These are phyloP conservation scores for Urocynchramus pylzowi DNA, from an alignment of 2,113 vertebrate genomes.

Conservation along the genomic window DNA sequence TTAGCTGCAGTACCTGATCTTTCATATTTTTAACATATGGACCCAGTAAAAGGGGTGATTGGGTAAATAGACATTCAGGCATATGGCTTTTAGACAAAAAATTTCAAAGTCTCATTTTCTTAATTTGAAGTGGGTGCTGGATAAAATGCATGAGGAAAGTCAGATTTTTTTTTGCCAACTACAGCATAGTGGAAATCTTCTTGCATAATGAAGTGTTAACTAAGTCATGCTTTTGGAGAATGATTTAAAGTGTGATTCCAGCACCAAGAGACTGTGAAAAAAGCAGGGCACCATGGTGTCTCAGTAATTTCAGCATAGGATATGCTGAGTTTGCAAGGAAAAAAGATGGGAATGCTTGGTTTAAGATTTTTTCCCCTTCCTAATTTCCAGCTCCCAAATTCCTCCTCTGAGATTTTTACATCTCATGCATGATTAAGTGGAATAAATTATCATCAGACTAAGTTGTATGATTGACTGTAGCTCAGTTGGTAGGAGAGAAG, in stretches of 20 bases:
- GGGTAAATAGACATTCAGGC: background rate
- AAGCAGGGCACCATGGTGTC: background rate
- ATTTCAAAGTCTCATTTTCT: background rate
- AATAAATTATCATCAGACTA: slow-evolving; percentile 32
- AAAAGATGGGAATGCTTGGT: slow-evolving; percentile 10
- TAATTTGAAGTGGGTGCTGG: slow-evolving; percentile 5
- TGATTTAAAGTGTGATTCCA: slow-evolving; percentile 56
- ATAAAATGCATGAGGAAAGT: slow-evolving; percentile 2
- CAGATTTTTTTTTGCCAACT: slow-evolving; percentile 8
- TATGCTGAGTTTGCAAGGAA: slow-evolving; percentile 27
- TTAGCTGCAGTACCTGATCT: background rate
- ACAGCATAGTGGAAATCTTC: slow-evolving; percentile 24
- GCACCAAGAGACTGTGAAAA: background rate
- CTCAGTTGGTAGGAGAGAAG: background rate
- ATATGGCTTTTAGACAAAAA: background rate
- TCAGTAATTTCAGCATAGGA: background rate
- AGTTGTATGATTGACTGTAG: background rate
- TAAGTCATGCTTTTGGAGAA: slow-evolving; percentile 31
- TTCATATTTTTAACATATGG: background rate
- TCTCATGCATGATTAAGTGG: background rate
- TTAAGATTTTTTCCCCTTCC: background rate
- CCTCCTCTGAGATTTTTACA: background rate
- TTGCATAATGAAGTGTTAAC: slow-evolving; percentile 40
- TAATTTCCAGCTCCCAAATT: background rate
- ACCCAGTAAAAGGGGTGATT: background rate